These are phyloP conservation scores for Elgaria multicarinata DNA, from an alignment of 2,113 vertebrate species.

Conservation along the genomic window DNA sequence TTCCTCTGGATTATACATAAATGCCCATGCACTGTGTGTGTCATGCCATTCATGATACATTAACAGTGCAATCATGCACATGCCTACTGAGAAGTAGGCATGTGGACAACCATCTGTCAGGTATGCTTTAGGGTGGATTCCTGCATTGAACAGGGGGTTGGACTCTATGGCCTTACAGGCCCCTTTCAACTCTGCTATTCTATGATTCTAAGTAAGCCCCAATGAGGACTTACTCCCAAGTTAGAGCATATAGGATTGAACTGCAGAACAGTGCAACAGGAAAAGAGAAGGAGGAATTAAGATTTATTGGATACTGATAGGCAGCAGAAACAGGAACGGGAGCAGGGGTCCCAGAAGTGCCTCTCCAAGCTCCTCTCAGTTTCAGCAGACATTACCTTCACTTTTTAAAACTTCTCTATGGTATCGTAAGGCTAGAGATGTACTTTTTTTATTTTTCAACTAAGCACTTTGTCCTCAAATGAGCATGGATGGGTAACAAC, in stretches of 20 bases:
- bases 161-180: no score
- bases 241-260: background rate
- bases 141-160: no score
- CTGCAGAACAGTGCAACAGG: background rate
- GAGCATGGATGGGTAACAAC: background rate
- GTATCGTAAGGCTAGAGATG: background rate
- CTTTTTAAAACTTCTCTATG: background rate
- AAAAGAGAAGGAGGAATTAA: background rate
- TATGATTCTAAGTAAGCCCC: no score
- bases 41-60: background rate
- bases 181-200: no score
- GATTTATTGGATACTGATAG: background rate
- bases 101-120: no score
- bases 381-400: background rate
- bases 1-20: background rate
- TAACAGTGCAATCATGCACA: background rate
- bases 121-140: no score
- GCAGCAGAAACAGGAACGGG: background rate
- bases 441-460: conserved; percentile 2
- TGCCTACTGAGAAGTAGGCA: background rate
- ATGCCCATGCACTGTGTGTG: background rate
- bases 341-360: background rate
- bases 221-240: no score
- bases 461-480: background rate
- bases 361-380: background rate